Evolutionary conservation across 2,888 invertebrate species (phyloP), one percentile per base, ranked within the genome.

Genomic region (Tanytarsus gracilentus): DNA sequence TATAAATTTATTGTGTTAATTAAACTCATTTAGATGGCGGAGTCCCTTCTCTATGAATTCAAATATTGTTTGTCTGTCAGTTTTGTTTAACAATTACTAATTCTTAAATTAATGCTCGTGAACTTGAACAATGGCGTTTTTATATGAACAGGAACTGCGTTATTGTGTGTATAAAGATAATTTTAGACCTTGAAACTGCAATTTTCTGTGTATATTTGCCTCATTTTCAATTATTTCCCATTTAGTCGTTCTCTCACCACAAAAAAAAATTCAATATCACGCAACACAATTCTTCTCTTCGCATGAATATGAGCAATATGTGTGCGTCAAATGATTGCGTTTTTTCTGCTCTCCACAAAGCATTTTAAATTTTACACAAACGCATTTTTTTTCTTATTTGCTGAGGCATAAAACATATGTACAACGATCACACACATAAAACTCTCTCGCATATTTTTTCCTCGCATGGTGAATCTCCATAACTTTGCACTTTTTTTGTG

Each of bases 171-270:
- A 44, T 44, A 23, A 44, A 44, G 44, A 44, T 44, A 44, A 44
- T 44, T 44, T 44, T 27, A 58, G 58, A 58, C 58, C 58, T 58
- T 58, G 58, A 58, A 58, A 58, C 58, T 58, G 58, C 58, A 58
- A 58, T 33, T 48, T 56, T 58, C 44, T 58, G 44, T 44, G 18
- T n/a, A 23, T 11, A 2, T 48, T 27, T 16, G 23, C 14, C 33
- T 30, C 39, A 48, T 58, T 48, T 30, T 48, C 25, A 33, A 30
- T 44, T 27, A 33, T 26, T 26, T 40, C 3, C 16, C n/a, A 2
- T n/a, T 44, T 23, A 44, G 16, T 36, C 44, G 18, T 44, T 44
- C 11, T 21, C 18, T 11, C 9, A 33, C 9, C n/a, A 40, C 26
- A 7, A 39, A 29, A 52, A 53, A 18, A 56, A 26, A 26, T 26